Conservation (phyloP, 2,113 vertebrate species). For the Apodemus speciosus region DNA sequence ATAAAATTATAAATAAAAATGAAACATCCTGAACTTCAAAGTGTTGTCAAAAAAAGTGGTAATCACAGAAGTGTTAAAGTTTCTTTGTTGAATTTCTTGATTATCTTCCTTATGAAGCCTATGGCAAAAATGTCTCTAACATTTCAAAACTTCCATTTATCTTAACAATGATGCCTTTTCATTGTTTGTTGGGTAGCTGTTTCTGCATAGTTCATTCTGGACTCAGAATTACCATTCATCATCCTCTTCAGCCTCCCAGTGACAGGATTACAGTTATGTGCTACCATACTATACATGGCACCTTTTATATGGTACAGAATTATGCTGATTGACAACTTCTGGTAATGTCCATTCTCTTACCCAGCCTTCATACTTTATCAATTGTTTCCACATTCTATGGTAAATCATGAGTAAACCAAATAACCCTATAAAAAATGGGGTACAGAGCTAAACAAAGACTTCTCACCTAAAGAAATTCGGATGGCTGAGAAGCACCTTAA, state of each 20-base stretch:
- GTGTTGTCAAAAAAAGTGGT: background rate
- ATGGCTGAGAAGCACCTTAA: too few species aligned
- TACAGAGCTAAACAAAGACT: too few species aligned
- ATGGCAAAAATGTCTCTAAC: background rate
- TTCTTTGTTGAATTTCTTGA: background rate
- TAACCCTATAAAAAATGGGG: too few species aligned
- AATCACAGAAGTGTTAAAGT: background rate
- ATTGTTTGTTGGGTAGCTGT: background rate
- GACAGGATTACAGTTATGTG: background rate
- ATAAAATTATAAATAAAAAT: slow-evolving; percentile 33
- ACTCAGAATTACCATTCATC: background rate
- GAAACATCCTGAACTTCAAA: background rate
- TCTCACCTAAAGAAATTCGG: too few species aligned
- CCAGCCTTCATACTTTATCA: background rate
- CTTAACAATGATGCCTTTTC: background rate
- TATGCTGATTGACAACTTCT: background rate
- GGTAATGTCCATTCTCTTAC: background rate
- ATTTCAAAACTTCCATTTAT: background rate
- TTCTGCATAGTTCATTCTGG: background rate
- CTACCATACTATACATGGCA: background rate
- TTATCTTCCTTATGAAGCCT: background rate
- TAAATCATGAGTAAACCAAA: background rate
- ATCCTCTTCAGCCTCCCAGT: background rate
- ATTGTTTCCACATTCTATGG: background rate
- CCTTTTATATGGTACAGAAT: background rate